Evolutionary conservation across 2,797 vertebrate genomes (phyloP).

Genomic region (Phylloscopus collybita): DNA sequence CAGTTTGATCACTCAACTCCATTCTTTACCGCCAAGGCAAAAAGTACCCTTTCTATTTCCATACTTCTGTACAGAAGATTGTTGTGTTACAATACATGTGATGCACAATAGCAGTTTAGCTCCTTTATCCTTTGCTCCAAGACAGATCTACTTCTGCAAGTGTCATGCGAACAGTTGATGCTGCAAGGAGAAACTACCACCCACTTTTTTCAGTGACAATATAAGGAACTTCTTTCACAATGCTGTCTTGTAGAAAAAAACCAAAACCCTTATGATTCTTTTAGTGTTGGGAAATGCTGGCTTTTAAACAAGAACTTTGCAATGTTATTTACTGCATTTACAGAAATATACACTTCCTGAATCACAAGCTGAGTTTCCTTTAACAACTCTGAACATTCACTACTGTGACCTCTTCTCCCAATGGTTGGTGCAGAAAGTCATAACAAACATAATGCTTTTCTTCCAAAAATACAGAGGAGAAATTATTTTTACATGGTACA

Average conservation of each 20-base stretch:
- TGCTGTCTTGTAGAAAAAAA: not conserved
- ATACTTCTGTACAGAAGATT: not conserved
- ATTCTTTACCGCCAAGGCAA: not conserved
- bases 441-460: not conserved
- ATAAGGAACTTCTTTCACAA: constrained; percentile 6
- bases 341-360: constrained; percentile 11
- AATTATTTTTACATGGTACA: constrained; percentile 36
- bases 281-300: constrained; percentile 14
- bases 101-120: not conserved
- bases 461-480: not conserved
- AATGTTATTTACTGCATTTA: not conserved
- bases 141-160: not conserved
- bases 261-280: not conserved
- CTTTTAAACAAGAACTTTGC: not conserved
- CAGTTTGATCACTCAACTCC: not conserved
- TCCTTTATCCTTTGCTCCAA: not conserved
- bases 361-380: not conserved
- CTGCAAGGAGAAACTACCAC: not conserved
- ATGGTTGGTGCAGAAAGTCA: not conserved
- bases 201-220: not conserved
- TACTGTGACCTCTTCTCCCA: not conserved
- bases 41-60: not conserved
- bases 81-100: not conserved
- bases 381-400: not conserved
- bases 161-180: not conserved